Percentiles rank a stretch among this genome's conserved stretches.
Evolutionary conservation across 2,888 invertebrate species (phyloP).

Genomic region (Ophion ellenae): DNA sequence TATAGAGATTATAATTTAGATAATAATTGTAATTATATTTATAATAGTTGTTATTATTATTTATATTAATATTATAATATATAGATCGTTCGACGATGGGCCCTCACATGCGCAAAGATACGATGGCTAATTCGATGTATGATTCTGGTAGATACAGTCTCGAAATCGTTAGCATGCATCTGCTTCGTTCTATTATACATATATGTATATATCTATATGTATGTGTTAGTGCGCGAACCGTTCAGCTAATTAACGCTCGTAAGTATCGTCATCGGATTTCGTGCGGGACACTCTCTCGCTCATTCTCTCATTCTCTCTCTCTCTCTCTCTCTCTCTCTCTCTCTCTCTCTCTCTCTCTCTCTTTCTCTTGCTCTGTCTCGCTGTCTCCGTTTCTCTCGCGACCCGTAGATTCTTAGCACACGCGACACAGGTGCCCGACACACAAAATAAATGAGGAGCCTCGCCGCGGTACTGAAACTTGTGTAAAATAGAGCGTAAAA

Average conservation of each 20-base stretch:
- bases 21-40: not conserved
- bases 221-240: constrained; percentile 22
- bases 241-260: constrained; percentile 58
- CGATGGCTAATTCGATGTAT: constrained; percentile 53
- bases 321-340: too few species aligned
- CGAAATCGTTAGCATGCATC: constrained; percentile 59
- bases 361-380: too few species aligned
- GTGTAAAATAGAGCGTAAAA: constrained; percentile 67
- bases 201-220: constrained; percentile 35
- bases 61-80: too few species aligned
- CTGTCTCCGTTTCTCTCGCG: not conserved
- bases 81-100: constrained; percentile 1
- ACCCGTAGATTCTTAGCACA: constrained; percentile 34
- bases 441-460: constrained; percentile 57
- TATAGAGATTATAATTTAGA: too few species aligned
- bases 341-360: not conserved
- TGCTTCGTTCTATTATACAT: constrained; percentile 33
- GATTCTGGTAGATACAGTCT: constrained; percentile 26
- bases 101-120: not conserved
- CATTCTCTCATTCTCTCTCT: not conserved
- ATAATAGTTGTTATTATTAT: not conserved
- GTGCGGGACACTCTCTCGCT: constrained; percentile 29
- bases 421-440: constrained; percentile 57
- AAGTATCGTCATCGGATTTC: constrained; percentile 53
- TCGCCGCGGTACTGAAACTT: constrained; percentile 13